Evolutionary conservation across 2,797 vertebrate genomes (phyloP).

Genomic region (Phyllotis vaccarum): DNA sequence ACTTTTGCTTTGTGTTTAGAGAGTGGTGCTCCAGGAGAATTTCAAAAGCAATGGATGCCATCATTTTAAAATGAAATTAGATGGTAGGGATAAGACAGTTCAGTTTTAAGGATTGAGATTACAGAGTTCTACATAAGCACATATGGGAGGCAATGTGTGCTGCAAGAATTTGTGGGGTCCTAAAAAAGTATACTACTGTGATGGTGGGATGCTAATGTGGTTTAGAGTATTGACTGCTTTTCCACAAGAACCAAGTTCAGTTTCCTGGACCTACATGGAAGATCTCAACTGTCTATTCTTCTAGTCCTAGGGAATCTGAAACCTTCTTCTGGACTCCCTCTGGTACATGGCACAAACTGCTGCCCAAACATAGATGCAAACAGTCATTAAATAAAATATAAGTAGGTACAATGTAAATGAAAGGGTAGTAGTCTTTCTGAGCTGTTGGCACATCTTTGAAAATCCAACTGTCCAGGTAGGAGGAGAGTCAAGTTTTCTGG

Average conservation of each 20-base stretch:
- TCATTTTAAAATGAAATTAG: neutral
- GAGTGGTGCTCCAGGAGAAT: neutral
- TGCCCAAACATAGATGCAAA: neutral
- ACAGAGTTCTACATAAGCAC: neutral
- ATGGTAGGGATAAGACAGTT: neutral
- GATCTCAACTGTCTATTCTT: neutral
- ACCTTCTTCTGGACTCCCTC: neutral
- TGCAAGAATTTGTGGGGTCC: too few relatives aligned
- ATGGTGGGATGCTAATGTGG: neutral
- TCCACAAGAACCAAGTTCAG: neutral
- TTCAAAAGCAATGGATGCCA: neutral
- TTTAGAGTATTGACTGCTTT: neutral
- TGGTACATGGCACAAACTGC: neutral
- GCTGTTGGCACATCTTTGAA: neutral
- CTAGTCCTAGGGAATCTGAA: neutral
- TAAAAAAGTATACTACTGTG: neutral
- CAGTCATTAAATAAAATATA: neutral
- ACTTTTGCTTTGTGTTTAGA: neutral
- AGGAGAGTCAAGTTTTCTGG: neutral
- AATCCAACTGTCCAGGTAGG: neutral
- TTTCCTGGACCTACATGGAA: neutral
- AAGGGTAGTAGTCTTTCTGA: neutral
- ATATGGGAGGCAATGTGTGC: neutral
- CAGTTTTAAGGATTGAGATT: neutral
- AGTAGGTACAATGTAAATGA: neutral